Evolutionary conservation across 2,797 vertebrate genomes (phyloP), one percentile per base, ranked within the genome.

Genomic region (Bradypus variegatus): DNA sequence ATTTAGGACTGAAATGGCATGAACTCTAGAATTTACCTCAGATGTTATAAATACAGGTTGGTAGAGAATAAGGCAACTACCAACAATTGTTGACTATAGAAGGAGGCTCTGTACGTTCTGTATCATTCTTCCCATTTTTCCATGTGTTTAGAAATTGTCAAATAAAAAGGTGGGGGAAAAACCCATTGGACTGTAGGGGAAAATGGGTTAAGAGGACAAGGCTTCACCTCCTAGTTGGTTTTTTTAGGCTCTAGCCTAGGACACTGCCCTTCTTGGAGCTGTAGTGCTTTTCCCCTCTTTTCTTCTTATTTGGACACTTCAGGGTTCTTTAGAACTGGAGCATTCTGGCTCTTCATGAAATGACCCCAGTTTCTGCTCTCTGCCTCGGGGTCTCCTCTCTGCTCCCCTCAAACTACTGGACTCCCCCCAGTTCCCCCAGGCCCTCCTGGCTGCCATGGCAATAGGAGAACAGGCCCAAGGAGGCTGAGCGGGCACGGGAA

Each of bases 311-410:
- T 13, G 64, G 36, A 19, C 21, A 6, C 64, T 45, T 60, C 3
- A 25, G 50, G 45, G 38, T 21, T 83, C 73, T 86, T 75, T 50
- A 58, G 75, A 60, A 55, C 33, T 12, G 21, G n/a, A n/a, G 16
- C 3, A 0, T 50, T n/a, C 27, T 2, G 29, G 19, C 3, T 31
- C 33, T 9, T 55, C 25, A 11, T 16, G n/a, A 10, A 58, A 50
- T 41, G 16, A 29, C 11, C 55, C 62, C 6, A 5, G 15, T 53
- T 53, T 79, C 67, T 58, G 53, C 65, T 75, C 31, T 36, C 41
- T 53, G 62, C n/a, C 23, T 18, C 16, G 67, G 15, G 15, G 65
- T 27, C 25, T 15, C 72, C 64, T 88, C 67, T 65, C 25, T 38
- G 27, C 64, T 53, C 50, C 16, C 38, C 41, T 94, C 73, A 45